Conservation (phyloP, 2,113 vertebrate genomes). For the Sapayoa aenigma region DNA sequence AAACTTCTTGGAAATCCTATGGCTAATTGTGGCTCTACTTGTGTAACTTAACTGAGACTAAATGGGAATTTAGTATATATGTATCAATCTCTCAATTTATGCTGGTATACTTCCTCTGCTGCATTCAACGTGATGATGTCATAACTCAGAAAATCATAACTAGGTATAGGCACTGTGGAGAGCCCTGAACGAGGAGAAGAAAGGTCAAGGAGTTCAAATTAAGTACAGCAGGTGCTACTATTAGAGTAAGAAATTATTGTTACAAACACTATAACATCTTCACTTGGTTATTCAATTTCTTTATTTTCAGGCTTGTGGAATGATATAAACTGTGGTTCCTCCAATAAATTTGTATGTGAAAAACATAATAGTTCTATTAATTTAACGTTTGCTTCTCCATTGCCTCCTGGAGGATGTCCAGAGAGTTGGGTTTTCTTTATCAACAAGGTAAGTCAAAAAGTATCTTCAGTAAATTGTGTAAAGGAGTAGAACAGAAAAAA, state of each 20-base stretch:
- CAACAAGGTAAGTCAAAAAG: constrained; percentile 77
- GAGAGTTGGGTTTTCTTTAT: constrained; percentile 82
- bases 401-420: constrained; percentile 77
- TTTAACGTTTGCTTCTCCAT: constrained; percentile 73
- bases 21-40: neutral
- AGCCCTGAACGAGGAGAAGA: neutral
- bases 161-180: neutral
- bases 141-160: neutral
- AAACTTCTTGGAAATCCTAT: neutral
- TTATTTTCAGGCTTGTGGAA: constrained; percentile 85
- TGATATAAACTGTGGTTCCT: constrained; percentile 87
- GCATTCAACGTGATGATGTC: neutral
- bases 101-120: neutral
- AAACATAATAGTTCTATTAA: constrained; percentile 79
- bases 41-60: neutral
- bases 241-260: neutral
- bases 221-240: neutral
- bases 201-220: neutral
- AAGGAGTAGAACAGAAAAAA: neutral
- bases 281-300: neutral
- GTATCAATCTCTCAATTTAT: neutral
- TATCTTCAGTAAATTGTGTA: neutral
- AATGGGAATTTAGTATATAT: neutral
- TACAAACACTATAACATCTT: neutral
- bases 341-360: constrained; percentile 85